phyloP scores from a whole-genome alignment of 2,113 vertebrate species.

The Eublepharis macularius region DNA sequence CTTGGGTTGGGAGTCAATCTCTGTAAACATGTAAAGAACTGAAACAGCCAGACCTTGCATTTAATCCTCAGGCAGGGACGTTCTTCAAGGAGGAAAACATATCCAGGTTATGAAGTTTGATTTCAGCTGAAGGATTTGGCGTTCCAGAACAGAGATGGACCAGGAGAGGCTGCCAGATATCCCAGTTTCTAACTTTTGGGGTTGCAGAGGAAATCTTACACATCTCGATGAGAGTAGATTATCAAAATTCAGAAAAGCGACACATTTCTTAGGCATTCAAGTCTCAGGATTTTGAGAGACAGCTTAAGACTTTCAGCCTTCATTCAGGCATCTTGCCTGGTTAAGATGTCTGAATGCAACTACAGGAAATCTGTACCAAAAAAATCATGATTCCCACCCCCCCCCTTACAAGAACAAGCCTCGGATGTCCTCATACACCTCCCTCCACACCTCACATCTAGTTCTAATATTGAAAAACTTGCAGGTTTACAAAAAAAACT shows the following conservation, averaged over 20 bases:
- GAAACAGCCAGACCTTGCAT: too few relatives aligned
- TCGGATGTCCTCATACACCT: too few relatives aligned
- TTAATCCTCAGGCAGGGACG: neutral
- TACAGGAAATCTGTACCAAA: too few relatives aligned
- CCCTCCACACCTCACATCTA: too few relatives aligned
- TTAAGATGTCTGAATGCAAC: too few relatives aligned
- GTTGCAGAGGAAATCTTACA: neutral
- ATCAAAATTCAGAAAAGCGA: neutral
- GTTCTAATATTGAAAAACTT: too few relatives aligned
- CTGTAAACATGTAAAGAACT: neutral
- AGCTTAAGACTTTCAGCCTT: neutral
- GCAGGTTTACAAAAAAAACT: too few relatives aligned
- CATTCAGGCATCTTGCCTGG: neutral
- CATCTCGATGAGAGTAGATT: neutral
- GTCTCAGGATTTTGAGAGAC: neutral
- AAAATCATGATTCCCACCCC: too few relatives aligned
- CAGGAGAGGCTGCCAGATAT: neutral
- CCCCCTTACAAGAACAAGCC: too few relatives aligned
- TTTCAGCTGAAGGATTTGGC: neutral
- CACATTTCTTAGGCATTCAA: neutral
- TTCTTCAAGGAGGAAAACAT: neutral
- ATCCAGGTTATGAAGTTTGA: neutral
- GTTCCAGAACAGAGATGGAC: too few relatives aligned
- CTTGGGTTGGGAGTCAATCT: neutral
- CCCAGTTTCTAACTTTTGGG: neutral